These are phyloP conservation scores for Campoletis raptor DNA, from an alignment of 2,888 invertebrate species.

Conservation along the genomic window DNA sequence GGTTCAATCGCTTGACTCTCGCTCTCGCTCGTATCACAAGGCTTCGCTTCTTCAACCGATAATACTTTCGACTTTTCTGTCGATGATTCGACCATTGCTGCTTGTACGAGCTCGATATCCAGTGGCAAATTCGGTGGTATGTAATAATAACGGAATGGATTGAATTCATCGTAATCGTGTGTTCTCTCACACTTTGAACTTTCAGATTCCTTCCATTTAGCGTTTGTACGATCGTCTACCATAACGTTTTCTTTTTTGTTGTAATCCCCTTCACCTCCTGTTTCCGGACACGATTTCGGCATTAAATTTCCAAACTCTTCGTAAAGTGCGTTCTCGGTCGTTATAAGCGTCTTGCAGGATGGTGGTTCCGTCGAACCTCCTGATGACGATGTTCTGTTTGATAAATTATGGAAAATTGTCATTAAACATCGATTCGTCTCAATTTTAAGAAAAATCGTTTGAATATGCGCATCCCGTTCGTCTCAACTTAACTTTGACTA, in stretches of 20 bases:
- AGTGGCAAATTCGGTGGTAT: constrained; percentile 86
- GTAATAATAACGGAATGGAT: constrained; percentile 87
- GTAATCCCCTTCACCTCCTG: constrained; percentile 28
- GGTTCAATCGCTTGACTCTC: constrained; percentile 10
- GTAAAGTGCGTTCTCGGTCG: constrained; percentile 50
- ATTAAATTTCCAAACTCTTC: constrained; percentile 52
- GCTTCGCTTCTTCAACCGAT: background rate
- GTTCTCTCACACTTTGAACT: constrained; percentile 33
- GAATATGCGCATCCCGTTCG: background rate
- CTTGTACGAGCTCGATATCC: constrained; percentile 84
- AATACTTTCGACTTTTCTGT: constrained; percentile 9
- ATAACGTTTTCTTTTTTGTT: constrained; percentile 62
- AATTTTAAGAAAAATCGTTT: background rate
- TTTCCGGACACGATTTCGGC: constrained; percentile 37
- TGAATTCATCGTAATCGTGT: constrained; percentile 85
- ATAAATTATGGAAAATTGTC: background rate
- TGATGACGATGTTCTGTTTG: constrained; percentile 61
- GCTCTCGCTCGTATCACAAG: background rate
- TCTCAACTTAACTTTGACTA: background rate
- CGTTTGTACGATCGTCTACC: constrained; percentile 55
- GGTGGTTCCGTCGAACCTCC: constrained; percentile 64
- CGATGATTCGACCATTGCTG: constrained; percentile 70
- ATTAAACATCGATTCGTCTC: background rate
- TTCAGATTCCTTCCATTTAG: constrained; percentile 31
- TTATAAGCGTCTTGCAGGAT: constrained; percentile 57